Percentiles rank a stretch among this genome's conserved stretches.
These are phyloP conservation scores for Leptobrachium leishanense DNA, from an alignment of 2,113 vertebrate species.

Conservation along the genomic window DNA sequence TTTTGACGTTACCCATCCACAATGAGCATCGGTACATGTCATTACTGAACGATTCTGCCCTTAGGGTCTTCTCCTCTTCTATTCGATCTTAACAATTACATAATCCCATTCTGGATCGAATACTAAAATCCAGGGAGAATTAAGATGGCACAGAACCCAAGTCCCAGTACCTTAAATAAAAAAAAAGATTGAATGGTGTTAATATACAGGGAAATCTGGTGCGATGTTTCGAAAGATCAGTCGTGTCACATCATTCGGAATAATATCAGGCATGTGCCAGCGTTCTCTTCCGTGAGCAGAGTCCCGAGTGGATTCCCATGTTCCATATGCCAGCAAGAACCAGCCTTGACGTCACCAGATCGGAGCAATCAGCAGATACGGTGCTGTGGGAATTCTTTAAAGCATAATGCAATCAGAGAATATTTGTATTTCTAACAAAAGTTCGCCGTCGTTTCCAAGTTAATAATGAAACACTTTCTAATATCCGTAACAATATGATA, in stretches of 20 bases:
- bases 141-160: background rate
- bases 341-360: background rate
- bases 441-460: background rate
- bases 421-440: slow-evolving; percentile 18
- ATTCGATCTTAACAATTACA: too few relatives aligned
- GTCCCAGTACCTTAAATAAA: background rate
- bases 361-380: slow-evolving; percentile 1
- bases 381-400: background rate
- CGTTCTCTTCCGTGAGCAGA: background rate
- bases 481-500: slow-evolving; percentile 1
- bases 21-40: too few relatives aligned
- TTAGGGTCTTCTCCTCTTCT: too few relatives aligned
- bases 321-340: slow-evolving; percentile 3
- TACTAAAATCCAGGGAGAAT: too few relatives aligned
- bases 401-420: slow-evolving; percentile 26
- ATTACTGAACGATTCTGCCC: too few relatives aligned
- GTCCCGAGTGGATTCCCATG: background rate
- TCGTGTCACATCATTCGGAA: background rate
- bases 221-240: background rate
- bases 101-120: too few relatives aligned
- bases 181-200: background rate
- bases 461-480: slow-evolving; percentile 2
- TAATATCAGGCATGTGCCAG: background rate
- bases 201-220: background rate
- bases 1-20: too few relatives aligned